These are phyloP conservation scores for Cryptoblepharus egeriae DNA, from an alignment of 2,797 vertebrate genomes.

Conservation along the genomic window DNA sequence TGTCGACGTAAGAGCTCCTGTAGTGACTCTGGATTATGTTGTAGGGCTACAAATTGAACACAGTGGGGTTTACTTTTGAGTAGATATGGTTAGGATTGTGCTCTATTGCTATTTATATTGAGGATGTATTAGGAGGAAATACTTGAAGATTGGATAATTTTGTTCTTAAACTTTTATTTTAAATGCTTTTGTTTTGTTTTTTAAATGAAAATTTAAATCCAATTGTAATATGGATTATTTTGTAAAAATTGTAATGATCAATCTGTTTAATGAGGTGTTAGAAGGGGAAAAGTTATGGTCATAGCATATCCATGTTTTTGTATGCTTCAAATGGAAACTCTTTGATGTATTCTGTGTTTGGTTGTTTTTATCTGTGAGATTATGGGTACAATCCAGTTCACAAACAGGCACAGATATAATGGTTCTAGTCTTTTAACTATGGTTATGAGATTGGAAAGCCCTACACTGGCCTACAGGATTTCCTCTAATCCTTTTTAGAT, in stretches of 20 bases:
- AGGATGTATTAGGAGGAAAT: neutral
- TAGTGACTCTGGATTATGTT: no score
- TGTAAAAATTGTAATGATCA: conserved; percentile 52
- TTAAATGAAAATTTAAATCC: conserved; percentile 23
- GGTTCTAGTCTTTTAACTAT: conserved; percentile 41
- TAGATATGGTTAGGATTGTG: no score
- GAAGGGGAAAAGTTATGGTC: conserved; percentile 56
- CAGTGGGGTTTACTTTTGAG: no score
- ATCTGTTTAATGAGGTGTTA: conserved; percentile 52
- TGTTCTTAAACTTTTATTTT: conserved; percentile 26
- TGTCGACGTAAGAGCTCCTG: no score
- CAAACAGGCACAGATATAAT: conserved; percentile 1
- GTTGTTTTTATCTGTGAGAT: conserved; percentile 52
- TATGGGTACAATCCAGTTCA: neutral
- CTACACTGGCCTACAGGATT: neutral
- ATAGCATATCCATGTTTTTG: conserved; percentile 54
- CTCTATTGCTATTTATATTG: neutral
- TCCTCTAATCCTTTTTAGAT: neutral
- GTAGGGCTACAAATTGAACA: no score
- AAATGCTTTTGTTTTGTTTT: conserved; percentile 9
- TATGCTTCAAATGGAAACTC: conserved; percentile 40
- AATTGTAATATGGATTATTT: conserved; percentile 26
- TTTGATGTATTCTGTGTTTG: conserved; percentile 47
- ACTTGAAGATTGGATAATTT: neutral
- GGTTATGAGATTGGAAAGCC: conserved; percentile 20